These are phyloP conservation scores for Uropetala carovei DNA, from an alignment of 2,888 invertebrate genomes.

Conservation along the genomic window DNA sequence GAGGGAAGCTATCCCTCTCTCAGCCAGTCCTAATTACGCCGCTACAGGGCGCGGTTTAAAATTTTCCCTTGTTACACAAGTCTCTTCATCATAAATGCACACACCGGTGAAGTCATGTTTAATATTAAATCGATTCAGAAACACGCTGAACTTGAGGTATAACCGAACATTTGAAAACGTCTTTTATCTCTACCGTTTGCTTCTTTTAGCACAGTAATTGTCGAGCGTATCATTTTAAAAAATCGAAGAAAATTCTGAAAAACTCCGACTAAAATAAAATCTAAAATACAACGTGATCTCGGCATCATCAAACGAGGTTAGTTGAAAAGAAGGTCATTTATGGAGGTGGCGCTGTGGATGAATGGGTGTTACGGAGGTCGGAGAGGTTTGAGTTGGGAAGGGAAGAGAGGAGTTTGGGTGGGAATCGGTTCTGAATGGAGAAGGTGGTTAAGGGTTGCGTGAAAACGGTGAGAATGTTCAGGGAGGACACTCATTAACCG, in stretches of 20 bases:
- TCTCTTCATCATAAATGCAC: too few species aligned
- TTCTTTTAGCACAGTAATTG: too few species aligned
- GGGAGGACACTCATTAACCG: neutral
- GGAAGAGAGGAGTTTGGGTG: neutral
- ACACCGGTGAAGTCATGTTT: too few species aligned
- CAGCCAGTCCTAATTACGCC: too few species aligned
- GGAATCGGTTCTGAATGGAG: neutral
- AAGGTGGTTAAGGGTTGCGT: neutral
- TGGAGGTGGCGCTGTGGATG: neutral
- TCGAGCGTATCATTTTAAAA: neutral
- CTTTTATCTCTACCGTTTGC: too few species aligned
- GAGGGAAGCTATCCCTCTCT: too few species aligned
- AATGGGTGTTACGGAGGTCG: neutral
- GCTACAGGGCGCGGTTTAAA: too few species aligned
- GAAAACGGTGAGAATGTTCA: neutral
- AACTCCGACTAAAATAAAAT: neutral
- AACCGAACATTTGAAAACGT: too few species aligned
- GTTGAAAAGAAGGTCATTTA: neutral
- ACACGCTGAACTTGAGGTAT: too few species aligned
- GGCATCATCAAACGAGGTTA: neutral
- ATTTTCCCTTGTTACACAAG: too few species aligned
- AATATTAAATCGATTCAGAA: too few species aligned
- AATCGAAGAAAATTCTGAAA: neutral
- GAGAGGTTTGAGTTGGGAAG: neutral
- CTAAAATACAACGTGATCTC: neutral